These are phyloP conservation scores for Cephus rjabovi DNA, from an alignment of 2,888 invertebrate genomes.

Conservation along the genomic window DNA sequence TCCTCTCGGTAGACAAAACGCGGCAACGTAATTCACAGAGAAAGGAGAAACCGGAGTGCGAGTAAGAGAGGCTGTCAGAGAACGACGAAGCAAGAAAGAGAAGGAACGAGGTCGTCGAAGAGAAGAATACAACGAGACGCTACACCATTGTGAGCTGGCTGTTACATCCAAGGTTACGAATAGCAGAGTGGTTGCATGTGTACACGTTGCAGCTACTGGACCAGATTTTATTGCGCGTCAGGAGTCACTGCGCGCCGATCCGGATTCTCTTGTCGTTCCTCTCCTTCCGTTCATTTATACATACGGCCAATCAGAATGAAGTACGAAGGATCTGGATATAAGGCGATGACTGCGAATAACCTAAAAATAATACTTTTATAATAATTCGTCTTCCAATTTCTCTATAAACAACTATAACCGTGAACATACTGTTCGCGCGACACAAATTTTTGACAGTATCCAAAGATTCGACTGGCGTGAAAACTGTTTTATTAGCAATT, in stretches of 20 bases:
- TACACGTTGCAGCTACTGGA: conserved; percentile 8
- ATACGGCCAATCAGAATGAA: neutral
- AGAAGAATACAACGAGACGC: conserved; percentile 29
- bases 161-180: conserved; percentile 48
- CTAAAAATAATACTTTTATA: neutral
- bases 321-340: neutral
- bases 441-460: neutral
- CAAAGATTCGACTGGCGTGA: neutral
- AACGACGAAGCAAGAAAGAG: conserved; percentile 2
- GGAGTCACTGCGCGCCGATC: neutral
- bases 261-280: neutral
- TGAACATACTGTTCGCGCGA: no score
- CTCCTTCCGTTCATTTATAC: neutral
- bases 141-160: conserved; percentile 41
- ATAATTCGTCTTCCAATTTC: neutral
- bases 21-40: neutral
- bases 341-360: neutral
- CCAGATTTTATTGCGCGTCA: conserved; percentile 11
- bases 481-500: neutral
- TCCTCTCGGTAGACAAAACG: conserved; percentile 4
- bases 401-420: neutral
- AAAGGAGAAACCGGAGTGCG: neutral
- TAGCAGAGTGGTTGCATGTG: conserved; percentile 21
- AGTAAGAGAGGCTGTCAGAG: neutral
- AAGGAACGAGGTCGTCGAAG: conserved; percentile 27